Evolutionary conservation across 2,113 vertebrate genomes (phyloP).

Genomic region (Apistogramma diplotaenia): DNA sequence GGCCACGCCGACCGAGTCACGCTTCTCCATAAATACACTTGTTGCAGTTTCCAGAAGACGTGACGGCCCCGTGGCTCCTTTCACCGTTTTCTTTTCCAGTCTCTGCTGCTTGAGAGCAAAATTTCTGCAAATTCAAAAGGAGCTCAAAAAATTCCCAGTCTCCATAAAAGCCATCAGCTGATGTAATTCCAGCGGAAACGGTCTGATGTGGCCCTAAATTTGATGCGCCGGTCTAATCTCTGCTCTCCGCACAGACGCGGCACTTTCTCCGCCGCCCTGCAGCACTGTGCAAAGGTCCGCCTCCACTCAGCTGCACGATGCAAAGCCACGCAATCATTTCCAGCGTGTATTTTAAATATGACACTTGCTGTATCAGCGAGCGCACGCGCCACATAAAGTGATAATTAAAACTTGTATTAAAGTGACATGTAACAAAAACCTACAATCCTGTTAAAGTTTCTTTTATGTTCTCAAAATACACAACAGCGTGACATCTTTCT

Average conservation of each 20-base stretch:
- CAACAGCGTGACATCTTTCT: neutral
- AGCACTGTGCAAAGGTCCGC: neutral
- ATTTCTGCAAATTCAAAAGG: neutral
- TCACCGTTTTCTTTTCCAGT: neutral
- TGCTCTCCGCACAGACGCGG: neutral
- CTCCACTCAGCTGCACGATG: neutral
- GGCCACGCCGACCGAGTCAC: constrained; percentile 65
- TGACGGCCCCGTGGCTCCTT: neutral
- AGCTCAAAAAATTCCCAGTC: neutral
- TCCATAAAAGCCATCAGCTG: neutral
- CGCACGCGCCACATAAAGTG: neutral
- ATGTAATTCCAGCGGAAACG: constrained; percentile 1
- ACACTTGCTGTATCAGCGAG: neutral
- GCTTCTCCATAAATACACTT: constrained; percentile 73
- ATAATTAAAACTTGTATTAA: no score
- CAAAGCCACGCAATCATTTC: neutral
- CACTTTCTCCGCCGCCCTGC: neutral
- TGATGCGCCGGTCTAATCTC: neutral
- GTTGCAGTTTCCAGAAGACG: constrained; percentile 77
- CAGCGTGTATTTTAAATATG: neutral
- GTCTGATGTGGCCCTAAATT: neutral
- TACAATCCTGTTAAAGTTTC: no score
- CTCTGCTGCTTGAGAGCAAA: neutral
- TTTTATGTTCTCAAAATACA: neutral
- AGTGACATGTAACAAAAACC: no score